These are phyloP conservation scores for Rhinolophus sinicus DNA, from an alignment of 2,113 vertebrate species.

Conservation along the genomic window DNA sequence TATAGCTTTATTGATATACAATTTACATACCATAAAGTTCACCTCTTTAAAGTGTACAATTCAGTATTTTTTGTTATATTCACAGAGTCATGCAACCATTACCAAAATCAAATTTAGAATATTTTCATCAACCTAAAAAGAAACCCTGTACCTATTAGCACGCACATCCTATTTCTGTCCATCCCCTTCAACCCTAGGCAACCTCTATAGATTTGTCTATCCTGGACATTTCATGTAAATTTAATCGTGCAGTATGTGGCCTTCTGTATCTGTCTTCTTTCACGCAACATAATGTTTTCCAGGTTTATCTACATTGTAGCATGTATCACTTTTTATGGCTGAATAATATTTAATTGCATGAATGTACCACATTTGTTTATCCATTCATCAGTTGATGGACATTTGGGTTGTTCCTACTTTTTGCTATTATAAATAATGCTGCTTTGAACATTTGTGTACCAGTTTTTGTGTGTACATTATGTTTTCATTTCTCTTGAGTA, in stretches of 20 bases:
- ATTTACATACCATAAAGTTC: conserved; percentile 23
- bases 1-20: neutral
- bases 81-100: neutral
- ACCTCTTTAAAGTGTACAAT: neutral
- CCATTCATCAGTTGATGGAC: neutral
- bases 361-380: neutral
- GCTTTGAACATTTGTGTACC: neutral
- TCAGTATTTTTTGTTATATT: neutral
- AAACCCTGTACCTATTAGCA: neutral
- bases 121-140: neutral
- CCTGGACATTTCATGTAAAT: neutral
- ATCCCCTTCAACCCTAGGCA: neutral
- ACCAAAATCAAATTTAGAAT: conserved; percentile 23
- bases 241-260: neutral
- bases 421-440: conserved; percentile 12
- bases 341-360: neutral
- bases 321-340: neutral
- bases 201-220: neutral
- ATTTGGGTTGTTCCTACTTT: neutral
- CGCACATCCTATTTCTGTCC: neutral
- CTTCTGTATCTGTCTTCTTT: conserved; percentile 35
- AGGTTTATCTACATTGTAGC: neutral
- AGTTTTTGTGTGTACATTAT: neutral
- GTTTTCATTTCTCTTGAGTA: conserved; percentile 28
- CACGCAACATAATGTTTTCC: neutral